Percentiles rank a stretch among this genome's conserved stretches.
Conservation (phyloP, 2,888 invertebrate species). For the Mythimna ferrago region DNA sequence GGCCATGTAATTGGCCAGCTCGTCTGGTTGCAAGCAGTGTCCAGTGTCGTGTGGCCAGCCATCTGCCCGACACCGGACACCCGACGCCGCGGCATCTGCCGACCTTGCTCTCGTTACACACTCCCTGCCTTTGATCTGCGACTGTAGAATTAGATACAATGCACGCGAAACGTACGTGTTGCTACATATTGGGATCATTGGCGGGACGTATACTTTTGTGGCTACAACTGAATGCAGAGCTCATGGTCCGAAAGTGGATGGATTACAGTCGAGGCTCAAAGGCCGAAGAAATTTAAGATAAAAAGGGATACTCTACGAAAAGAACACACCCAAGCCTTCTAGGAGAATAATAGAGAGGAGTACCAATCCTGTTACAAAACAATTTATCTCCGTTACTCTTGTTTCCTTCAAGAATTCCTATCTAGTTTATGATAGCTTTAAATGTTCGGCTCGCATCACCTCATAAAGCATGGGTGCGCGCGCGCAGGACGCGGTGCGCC, state of each 20-base stretch:
- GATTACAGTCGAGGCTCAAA: neutral
- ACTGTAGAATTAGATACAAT: conserved; percentile 8
- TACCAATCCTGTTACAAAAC: conserved; percentile 14
- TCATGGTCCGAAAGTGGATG: too few relatives aligned
- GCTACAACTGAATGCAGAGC: neutral
- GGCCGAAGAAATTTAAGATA: neutral
- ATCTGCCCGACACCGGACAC: conserved; percentile 68
- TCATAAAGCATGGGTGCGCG: conserved; percentile 38
- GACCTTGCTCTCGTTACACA: conserved; percentile 68
- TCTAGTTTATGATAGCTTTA: conserved; percentile 52
- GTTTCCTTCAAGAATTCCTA: conserved; percentile 41
- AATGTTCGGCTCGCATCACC: conserved; percentile 51
- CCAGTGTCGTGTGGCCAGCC: conserved; percentile 46
- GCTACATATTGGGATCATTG: neutral
- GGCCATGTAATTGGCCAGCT: conserved; percentile 1
- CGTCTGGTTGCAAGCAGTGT: conserved; percentile 29
- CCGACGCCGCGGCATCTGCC: conserved; percentile 71
- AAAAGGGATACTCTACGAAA: neutral
- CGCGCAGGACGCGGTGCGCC: conserved; percentile 36
- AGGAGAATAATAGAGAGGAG: neutral
- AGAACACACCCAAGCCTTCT: neutral
- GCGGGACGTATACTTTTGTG: neutral
- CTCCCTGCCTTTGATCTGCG: conserved; percentile 36
- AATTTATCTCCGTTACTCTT: conserved; percentile 11
- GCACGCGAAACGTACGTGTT: conserved; percentile 8